Percentiles rank a stretch among this genome's conserved stretches.
Evolutionary conservation across 2,888 invertebrate species (phyloP).

Genomic region (Drosophila anomalata): DNA sequence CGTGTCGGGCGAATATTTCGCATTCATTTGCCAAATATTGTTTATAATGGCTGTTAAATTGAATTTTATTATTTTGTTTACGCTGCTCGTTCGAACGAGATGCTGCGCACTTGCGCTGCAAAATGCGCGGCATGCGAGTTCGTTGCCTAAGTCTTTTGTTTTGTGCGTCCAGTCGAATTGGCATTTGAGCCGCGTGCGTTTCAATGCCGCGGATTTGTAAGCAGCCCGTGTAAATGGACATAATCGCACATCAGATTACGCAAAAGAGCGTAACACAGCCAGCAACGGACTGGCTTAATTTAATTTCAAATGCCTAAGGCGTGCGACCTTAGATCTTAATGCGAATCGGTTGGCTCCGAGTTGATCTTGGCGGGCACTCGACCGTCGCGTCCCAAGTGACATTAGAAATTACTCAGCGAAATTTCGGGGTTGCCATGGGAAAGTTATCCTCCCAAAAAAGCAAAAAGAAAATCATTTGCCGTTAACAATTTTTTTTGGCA

Average conservation of each 20-base stretch:
- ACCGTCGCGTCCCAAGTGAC: conserved; percentile 46
- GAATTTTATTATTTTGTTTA: conserved; percentile 32
- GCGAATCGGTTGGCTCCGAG: conserved; percentile 3
- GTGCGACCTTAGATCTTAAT: conserved; percentile 37
- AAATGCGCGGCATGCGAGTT: conserved; percentile 29
- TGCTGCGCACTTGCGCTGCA: conserved; percentile 33
- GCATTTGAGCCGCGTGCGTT: conserved; percentile 41
- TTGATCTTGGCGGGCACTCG: conserved; percentile 9
- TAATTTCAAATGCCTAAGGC: conserved; percentile 25
- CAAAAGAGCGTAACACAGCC: conserved; percentile 38
- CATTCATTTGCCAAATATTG: conserved; percentile 43
- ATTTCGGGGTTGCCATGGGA: conserved; percentile 32
- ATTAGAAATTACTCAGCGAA: conserved; percentile 40
- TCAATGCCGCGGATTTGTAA: conserved; percentile 67
- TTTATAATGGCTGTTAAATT: conserved; percentile 35
- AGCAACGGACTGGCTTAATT: conserved; percentile 1
- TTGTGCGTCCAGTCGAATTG: conserved; percentile 23
- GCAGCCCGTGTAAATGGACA: conserved; percentile 61
- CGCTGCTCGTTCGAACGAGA: conserved; percentile 25
- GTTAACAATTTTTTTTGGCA: conserved; percentile 50
- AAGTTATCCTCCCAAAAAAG: conserved; percentile 39
- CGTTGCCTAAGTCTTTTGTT: conserved; percentile 54
- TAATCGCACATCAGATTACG: conserved; percentile 47
- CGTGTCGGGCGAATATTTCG: conserved; percentile 25
- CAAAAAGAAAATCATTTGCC: conserved; percentile 38